These are phyloP conservation scores for Sebastes nivosus DNA, from an alignment of 2,797 vertebrate species.

Conservation along the genomic window DNA sequence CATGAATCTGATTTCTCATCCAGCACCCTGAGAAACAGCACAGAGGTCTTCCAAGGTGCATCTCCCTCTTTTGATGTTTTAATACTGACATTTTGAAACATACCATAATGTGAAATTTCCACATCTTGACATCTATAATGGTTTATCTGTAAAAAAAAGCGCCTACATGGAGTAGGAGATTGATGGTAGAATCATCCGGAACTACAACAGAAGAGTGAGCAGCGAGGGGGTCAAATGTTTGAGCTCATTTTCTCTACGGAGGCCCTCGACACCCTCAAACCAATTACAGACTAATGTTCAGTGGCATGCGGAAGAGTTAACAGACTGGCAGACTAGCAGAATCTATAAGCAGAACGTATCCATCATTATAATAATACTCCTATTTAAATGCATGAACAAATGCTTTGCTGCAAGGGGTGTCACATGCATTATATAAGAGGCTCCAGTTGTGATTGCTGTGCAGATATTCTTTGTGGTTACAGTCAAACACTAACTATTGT, in stretches of 20 bases:
- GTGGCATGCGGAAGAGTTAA: conserved; percentile 49
- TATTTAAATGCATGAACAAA: conserved; percentile 97
- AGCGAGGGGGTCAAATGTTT: conserved; percentile 53
- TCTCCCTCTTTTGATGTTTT: background rate
- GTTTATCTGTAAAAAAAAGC: conserved; percentile 7
- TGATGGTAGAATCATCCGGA: conserved; percentile 30
- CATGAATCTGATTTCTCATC: background rate
- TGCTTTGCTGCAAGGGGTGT: conserved; percentile 83
- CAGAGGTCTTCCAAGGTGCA: background rate
- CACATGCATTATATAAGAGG: conserved; percentile 56
- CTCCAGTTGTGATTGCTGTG: conserved; percentile 22
- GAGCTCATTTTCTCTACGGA: conserved; percentile 50
- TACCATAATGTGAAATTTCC: background rate
- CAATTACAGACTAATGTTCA: conserved; percentile 63
- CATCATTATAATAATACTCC: conserved; percentile 92
- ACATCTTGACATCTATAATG: conserved; percentile 27
- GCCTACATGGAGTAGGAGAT: conserved; percentile 3
- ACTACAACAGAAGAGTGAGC: conserved; percentile 15
- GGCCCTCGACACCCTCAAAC: conserved; percentile 73
- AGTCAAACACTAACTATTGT: conserved; percentile 3
- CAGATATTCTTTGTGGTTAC: conserved; percentile 35
- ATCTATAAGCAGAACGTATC: conserved; percentile 60
- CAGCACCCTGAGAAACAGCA: background rate
- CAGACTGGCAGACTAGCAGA: conserved; percentile 45
- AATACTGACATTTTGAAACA: conserved; percentile 22